Evolutionary conservation across 2,113 vertebrate species (phyloP).

Genomic region (Alectura lathami): DNA sequence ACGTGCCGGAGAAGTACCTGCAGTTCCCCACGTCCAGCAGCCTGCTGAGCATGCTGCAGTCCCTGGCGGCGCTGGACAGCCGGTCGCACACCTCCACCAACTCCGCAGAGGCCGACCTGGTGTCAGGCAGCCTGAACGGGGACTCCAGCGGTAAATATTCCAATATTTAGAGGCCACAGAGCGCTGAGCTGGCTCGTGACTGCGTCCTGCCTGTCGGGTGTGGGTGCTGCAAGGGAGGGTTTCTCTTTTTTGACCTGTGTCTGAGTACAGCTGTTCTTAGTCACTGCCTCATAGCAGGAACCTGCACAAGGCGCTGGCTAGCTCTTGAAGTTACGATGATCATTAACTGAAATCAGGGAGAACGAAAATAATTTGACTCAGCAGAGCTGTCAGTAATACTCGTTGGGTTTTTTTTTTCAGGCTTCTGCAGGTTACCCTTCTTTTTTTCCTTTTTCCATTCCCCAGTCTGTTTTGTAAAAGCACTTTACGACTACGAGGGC

Average conservation of each 20-base stretch:
- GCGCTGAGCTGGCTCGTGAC: accelerated
- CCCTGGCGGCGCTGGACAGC: conserved; percentile 88
- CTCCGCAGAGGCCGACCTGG: conserved; percentile 90
- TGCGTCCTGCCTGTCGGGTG: accelerated
- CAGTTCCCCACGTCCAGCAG: conserved; percentile 96
- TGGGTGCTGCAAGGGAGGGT: accelerated
- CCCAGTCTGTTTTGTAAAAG: conserved; percentile 92
- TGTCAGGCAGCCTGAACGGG: conserved; percentile 90
- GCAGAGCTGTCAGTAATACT: accelerated
- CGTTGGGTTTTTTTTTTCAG: neutral
- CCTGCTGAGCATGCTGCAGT: conserved; percentile 96
- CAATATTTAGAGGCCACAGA: too few relatives aligned
- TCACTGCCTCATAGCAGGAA: accelerated
- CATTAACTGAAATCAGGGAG: neutral
- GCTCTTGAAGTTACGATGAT: neutral
- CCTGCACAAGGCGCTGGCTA: neutral
- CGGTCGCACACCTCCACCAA: conserved; percentile 96
- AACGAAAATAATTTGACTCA: neutral
- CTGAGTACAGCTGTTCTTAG: neutral
- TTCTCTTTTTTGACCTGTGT: neutral
- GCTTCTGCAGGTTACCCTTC: neutral
- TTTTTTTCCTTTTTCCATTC: neutral
- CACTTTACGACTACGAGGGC: conserved; percentile 97
- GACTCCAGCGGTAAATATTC: conserved; percentile 86
- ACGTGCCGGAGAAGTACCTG: conserved; percentile 97